Conservation (phyloP, 1,140 invertebrate genomes). For the Saccostrea cuccullata region DNA sequence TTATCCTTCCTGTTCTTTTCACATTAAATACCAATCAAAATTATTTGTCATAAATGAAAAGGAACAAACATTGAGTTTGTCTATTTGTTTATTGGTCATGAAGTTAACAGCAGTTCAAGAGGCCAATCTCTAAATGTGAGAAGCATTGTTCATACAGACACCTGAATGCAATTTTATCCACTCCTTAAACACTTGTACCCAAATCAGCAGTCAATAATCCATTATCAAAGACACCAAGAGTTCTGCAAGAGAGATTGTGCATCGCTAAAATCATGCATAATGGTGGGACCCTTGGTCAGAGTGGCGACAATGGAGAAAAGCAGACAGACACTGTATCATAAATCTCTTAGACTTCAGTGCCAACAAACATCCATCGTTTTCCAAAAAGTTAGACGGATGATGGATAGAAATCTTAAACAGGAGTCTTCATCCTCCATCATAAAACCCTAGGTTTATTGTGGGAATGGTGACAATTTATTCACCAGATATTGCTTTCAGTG, state of each 20-base stretch:
- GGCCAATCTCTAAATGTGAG: slow-evolving; percentile 9
- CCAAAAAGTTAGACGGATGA: slow-evolving; percentile 14
- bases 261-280: slow-evolving; percentile 20
- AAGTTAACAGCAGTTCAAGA: slow-evolving; percentile 8
- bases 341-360: slow-evolving; percentile 1
- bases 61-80: background rate
- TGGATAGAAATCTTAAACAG: slow-evolving; percentile 7
- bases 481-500: slow-evolving; percentile 3
- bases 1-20: background rate
- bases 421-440: slow-evolving; percentile 30
- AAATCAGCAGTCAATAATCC: slow-evolving; percentile 28
- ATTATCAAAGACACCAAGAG: slow-evolving; percentile 24
- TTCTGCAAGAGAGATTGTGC: slow-evolving; percentile 27
- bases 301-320: background rate
- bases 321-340: background rate
- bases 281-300: background rate
- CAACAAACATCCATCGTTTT: slow-evolving; percentile 12
- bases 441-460: background rate
- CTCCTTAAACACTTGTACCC: slow-evolving; percentile 13
- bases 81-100: background rate
- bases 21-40: background rate
- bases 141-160: background rate
- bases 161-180: slow-evolving; percentile 33
- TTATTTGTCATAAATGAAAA: background rate
- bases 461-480: slow-evolving; percentile 35